Evolutionary conservation across 2,797 vertebrate genomes (phyloP), one percentile per base, ranked within the genome.

Genomic region (Loriculus beryllinus): DNA sequence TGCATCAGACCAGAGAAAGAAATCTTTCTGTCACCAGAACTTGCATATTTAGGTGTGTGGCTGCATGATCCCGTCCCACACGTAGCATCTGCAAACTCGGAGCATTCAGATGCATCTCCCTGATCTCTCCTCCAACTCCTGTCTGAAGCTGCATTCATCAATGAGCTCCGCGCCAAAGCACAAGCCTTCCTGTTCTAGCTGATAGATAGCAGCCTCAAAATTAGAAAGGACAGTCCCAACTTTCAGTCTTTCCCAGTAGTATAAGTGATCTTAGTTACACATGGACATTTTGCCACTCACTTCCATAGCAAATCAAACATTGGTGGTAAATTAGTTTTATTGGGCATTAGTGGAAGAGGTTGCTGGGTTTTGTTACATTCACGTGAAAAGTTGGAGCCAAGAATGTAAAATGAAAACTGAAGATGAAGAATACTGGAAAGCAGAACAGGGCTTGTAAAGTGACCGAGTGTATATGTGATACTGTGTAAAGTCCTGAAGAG

Each of bases 1-100:
- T 96, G 76, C 79, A 72, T 81, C 86, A 81, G 89, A 74, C 43
- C 45, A 8, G 6, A 65, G 75, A 91, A 85, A 59, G 82, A 87
- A 86, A 60, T 76, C 80, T 91, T 90, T 86, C 68, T 74, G 77
- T 75, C 84, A 43, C 59, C 47, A 70, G 54, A n/a, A 64, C 43
- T 86, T 43, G 29, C 71, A 21, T 25, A 2, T 80, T 88, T 28
- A 94, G 88, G 93, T 95, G 78, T 13, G 59, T 60, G 78, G 64
- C 88, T 84, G 68, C 25, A 2, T 14, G 35, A 80, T 49, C 65
- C 64, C 40, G 7, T 86, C 74, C 80, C 86, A 35, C 40, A 14
- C 0, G 0, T 26, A 67, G 39, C 48, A 56, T 49, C 72, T 92
- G 83, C 82, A 78, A 1, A 25, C 59, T 78, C 54, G 7, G 65